Evolutionary conservation across 2,888 invertebrate genomes (phyloP), one percentile per base, ranked within the genome.

Genomic region (Sepiola atlantica): DNA sequence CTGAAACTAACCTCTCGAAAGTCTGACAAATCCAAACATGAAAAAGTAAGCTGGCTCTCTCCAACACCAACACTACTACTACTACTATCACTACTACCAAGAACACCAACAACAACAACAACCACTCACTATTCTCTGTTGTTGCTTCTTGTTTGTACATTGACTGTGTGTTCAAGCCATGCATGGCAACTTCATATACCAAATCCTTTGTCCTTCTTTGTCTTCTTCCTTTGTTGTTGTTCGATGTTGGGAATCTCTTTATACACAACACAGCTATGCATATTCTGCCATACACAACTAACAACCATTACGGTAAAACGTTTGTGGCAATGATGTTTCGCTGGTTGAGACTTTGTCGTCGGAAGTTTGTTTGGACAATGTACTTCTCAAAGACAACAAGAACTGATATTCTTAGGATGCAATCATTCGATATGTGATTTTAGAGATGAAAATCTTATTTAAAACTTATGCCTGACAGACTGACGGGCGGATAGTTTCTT

Each of bases 1-100:
- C 94, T 94, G 90, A 94, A 94, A 94, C 32, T 92, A 93, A 77
- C 55, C n/a, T 94, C 14, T 57, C 90, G 93, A 35, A 55, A 55
- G 35, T 45, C 55, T 92, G 94, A 61, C 55, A 94, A 61, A 61
- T 55, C 90, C 45, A 94, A 94, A 32, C 35, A 32, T 45, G 90
- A 92, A 32, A 54, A 92, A 94, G 94, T 94, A 61, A 92, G 92
- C 92, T 92, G 55, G n/a, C 55, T 54, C 92, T n/a, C 45, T 18
- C n/a, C 35, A 24, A n/a, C 91, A 91, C 91, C 91, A 91, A 12
- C 4, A 91, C 91, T 24, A 45, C 91, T 54, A 55, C 10, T 12
- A n/a, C 92, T 14, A 18, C 8, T 1, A 92, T 35, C 45, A 45
- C 24, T n/a, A 90, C 90, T 24, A 28, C 90, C 28, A 90, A 2